Evolutionary conservation across 2,797 vertebrate species (phyloP), one percentile per base, ranked within the genome.

Genomic region (Tokudaia muenninki): DNA sequence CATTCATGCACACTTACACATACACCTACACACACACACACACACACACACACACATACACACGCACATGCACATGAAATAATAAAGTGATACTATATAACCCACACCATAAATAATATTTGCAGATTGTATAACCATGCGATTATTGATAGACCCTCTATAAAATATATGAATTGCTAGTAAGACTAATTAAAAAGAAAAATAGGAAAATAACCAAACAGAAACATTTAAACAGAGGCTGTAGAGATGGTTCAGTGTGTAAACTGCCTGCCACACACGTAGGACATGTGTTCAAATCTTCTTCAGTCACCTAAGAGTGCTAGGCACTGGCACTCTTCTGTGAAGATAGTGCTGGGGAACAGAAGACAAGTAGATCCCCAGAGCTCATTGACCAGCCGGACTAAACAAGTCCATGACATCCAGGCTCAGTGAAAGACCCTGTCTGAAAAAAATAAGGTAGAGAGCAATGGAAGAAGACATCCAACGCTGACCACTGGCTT

Each of bases 151-250:
- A 91, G 75, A 74, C 19, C 47, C 59, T 81, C 75, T 52, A 0
- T 52, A 95, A 96, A 95, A 41, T 75, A 74, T 74, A 88, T 52
- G 52, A 75, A 95, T 61, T 92, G 50, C 72, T 81, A 61, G 19
- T 52, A 87, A 8, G 19, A 34, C n/a, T 86, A 91, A 89, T 67
- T 89, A 79, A 80, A 65, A 74, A 67, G 41, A 75, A 93, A 94
- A 94, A 41, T 57, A 57, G 1, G 82, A 81, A n/a, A 77, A 50
- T 93, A 88, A 80, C 61, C 10, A 6, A 94, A 29, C 19, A 93
- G 22, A 70, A 86, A 47, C 17, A 65, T 8, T 50, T 50, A 52
- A 86, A n/a, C 61, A 52, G 31, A 13, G 6, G 22, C 31, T 24
- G 34, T 10, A 37, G 80, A 37, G n/a, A 61, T 59, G 55, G 21